phyloP scores from a whole-genome alignment of 2,888 invertebrate species.

The Nephrotoma appendiculata region DNA sequence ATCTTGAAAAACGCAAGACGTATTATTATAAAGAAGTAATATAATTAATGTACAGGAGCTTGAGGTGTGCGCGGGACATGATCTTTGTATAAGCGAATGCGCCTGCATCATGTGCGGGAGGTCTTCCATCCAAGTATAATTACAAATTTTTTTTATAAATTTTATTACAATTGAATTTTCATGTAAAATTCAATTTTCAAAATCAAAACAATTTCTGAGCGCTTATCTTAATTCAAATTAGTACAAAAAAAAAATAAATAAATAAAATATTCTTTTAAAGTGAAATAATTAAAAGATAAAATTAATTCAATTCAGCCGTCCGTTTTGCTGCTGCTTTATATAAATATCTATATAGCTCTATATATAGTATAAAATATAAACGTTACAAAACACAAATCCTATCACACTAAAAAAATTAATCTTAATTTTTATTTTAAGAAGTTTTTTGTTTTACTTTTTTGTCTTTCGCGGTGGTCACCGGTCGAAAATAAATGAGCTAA shows the following conservation, averaged over 20 bases:
- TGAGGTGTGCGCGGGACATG: background rate
- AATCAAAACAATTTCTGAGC: background rate
- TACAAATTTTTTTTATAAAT: background rate
- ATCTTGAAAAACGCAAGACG: background rate
- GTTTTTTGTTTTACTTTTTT: background rate
- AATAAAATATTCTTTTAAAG: background rate
- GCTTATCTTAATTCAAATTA: background rate
- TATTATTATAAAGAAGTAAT: background rate
- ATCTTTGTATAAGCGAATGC: background rate
- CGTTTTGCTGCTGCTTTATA: background rate
- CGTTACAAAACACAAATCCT: slow-evolving; percentile 4
- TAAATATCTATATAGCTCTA: too few species aligned
- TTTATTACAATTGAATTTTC: background rate
- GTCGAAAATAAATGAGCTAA: slow-evolving; percentile 2
- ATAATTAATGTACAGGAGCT: background rate
- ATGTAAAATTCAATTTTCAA: background rate
- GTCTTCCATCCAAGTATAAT: background rate
- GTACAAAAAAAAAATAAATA: background rate
- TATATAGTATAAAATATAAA: background rate
- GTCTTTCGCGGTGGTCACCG: slow-evolving; percentile 4
- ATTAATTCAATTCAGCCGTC: background rate
- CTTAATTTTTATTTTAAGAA: background rate
- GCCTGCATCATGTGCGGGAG: background rate
- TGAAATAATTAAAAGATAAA: background rate
- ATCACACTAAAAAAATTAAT: slow-evolving; percentile 1